Evolutionary conservation across 2,113 vertebrate species (phyloP), one percentile per base, ranked within the genome.

Genomic region (Sapajus apella): DNA sequence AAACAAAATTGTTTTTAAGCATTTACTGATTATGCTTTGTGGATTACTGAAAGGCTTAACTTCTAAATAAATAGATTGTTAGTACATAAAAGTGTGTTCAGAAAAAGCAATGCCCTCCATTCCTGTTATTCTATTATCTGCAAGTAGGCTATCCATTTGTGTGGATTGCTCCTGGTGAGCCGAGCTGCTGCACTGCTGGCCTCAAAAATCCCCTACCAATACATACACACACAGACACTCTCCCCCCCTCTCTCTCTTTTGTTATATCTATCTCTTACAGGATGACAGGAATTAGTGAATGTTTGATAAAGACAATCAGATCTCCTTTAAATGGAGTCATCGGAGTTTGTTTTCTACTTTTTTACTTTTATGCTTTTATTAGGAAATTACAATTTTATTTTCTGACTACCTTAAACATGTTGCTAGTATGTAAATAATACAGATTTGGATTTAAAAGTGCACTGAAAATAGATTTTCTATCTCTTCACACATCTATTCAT

Each of bases 1-100:
- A 93, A 94, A 93, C 16, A 84, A 91, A 95, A 76, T 96, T 68
- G 13, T 10, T 11, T 96, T 91, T 83, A 95, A 92, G 50, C 16
- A 72, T 64, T 93, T 92, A 84, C 68, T 91, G 68, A 89, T 92
- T 96, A 79, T 91, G 37, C 7, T 75, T 94, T 84, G 18, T 90
- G 55, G 52, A 72, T 97, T 90, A 79, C 21, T 64, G 43, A 45
- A 77, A 92, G 91, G n/a, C 82, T 89, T 91, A 93, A 85, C 32
- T 70, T 84, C 86, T 90, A 81, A 95, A 91, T 66, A 96, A 83
- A 55, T 2, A 77, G 25, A 92, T 21, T 85, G 16, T 64, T 94
- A 91, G 88, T 50, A 35, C 64, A 86, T 77, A 84, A 82, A 56
- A 1, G 35, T 88, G 23, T 73, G 32, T 91, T 85, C 58, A 75